A percentile compares a stretch with the other conserved stretches of the same genome.
These are phyloP conservation scores for Tachysurus vachellii DNA, from an alignment of 2,113 vertebrate genomes.

Conservation along the genomic window DNA sequence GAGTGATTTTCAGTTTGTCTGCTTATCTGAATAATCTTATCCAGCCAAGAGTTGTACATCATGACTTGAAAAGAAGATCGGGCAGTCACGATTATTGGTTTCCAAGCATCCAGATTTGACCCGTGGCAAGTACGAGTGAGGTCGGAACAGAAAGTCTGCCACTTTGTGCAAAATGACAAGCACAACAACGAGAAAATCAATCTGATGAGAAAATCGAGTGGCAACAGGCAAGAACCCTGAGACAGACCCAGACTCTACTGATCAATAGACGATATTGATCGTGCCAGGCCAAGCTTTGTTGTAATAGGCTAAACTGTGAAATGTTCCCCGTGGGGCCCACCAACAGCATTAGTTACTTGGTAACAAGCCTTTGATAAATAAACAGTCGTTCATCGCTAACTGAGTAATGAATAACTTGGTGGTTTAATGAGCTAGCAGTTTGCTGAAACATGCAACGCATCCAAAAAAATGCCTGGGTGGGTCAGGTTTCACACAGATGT, in stretches of 20 bases:
- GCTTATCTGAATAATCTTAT: not conserved
- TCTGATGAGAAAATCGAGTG: constrained; percentile 9
- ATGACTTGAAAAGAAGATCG: not conserved
- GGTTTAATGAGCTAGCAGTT: constrained; percentile 32
- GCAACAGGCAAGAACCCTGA: constrained; percentile 16
- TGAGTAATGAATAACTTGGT: constrained; percentile 30
- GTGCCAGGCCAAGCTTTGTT: not conserved
- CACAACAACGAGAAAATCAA: not conserved
- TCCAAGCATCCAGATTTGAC: not conserved
- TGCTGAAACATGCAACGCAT: constrained; percentile 9
- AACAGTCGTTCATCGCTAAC: constrained; percentile 37
- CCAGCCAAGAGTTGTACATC: not conserved
- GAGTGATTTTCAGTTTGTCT: not conserved
- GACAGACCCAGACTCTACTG: not conserved
- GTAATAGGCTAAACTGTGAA: constrained; percentile 27
- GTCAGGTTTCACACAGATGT: not conserved
- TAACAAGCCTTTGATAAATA: constrained; percentile 47
- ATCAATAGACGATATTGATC: constrained; percentile 42
- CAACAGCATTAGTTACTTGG: constrained; percentile 29
- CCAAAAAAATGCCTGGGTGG: constrained; percentile 19
- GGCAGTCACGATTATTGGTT: not conserved
- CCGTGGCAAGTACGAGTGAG: not conserved
- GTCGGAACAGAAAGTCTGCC: not conserved
- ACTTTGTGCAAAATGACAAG: not conserved
- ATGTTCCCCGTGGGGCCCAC: not conserved